Conservation (phyloP, 2,113 vertebrate species). For the Xiphophorus maculatus region DNA sequence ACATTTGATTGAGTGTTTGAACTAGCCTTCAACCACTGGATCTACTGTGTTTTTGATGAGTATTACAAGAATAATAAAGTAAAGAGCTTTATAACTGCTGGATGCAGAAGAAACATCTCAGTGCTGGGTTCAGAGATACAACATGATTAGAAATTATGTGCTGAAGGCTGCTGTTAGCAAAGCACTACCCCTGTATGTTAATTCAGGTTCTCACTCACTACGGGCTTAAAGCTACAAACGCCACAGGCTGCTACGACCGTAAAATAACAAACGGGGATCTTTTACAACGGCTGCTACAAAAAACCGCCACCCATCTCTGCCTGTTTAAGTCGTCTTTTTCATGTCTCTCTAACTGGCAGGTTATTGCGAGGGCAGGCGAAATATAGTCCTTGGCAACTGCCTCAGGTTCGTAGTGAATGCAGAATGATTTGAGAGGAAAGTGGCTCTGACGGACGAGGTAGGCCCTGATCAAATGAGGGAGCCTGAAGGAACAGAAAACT, state of each 20-base stretch:
- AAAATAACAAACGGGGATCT: not conserved
- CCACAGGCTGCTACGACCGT: not conserved
- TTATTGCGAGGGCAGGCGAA: not conserved
- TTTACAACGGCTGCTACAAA: not conserved
- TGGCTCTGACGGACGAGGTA: not conserved
- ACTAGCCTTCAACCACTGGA: too few species aligned
- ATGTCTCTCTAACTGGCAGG: not conserved
- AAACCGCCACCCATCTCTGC: not conserved
- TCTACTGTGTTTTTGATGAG: too few species aligned
- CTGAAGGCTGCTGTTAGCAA: not conserved
- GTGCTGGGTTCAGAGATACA: slow-evolving; percentile 11
- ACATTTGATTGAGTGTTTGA: too few species aligned
- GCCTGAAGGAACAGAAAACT: slow-evolving; percentile 1
- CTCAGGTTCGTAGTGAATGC: not conserved
- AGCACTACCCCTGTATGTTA: not conserved
- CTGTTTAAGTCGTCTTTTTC: not conserved
- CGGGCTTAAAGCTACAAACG: not conserved
- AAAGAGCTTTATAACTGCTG: not conserved
- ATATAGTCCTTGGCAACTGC: not conserved
- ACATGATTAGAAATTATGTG: slow-evolving; percentile 22
- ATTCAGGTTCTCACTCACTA: not conserved
- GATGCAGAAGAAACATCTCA: slow-evolving; percentile 1
- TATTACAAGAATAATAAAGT: too few species aligned
- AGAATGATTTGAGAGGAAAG: not conserved
- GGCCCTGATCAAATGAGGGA: not conserved